Conservation (phyloP, 2,797 vertebrate genomes). For the Antennarius maculatus region DNA sequence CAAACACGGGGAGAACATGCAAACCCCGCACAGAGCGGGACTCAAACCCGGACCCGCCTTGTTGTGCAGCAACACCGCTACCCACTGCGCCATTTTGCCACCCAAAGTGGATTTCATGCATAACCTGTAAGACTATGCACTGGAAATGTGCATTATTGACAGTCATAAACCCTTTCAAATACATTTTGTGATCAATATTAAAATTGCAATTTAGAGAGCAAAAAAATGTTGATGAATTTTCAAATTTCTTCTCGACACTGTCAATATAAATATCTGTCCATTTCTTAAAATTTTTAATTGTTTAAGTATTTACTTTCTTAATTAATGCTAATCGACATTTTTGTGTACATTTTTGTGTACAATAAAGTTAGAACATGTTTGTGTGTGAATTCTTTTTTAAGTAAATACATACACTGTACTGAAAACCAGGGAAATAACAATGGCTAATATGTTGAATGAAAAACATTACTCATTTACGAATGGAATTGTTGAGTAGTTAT, state of each 20-base stretch:
- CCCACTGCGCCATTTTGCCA: too few relatives aligned
- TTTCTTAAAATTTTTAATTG: constrained; percentile 58
- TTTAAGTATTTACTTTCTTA: constrained; percentile 64
- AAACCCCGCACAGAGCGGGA: too few relatives aligned
- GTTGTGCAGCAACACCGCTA: too few relatives aligned
- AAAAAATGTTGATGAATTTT: constrained; percentile 6
- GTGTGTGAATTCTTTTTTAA: constrained; percentile 28
- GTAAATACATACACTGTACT: constrained; percentile 30
- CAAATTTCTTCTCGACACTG: constrained; percentile 18
- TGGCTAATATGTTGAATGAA: constrained; percentile 25
- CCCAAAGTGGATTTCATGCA: too few relatives aligned
- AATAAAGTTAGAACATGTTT: constrained; percentile 62
- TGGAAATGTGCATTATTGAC: too few relatives aligned
- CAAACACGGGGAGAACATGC: too few relatives aligned
- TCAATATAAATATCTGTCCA: constrained; percentile 23
- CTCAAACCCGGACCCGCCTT: too few relatives aligned
- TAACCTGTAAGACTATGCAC: too few relatives aligned
- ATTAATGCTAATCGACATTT: constrained; percentile 74
- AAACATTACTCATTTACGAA: constrained; percentile 23
- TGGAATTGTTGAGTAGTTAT: constrained; percentile 17
- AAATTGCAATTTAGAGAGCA: background rate
- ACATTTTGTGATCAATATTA: too few relatives aligned
- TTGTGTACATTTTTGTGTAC: too few relatives aligned
- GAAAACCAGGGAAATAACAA: constrained; percentile 40
- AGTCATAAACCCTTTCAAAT: too few relatives aligned